Evolutionary conservation across 2,797 vertebrate genomes (phyloP).

Genomic region (Gobio occitaniae): DNA sequence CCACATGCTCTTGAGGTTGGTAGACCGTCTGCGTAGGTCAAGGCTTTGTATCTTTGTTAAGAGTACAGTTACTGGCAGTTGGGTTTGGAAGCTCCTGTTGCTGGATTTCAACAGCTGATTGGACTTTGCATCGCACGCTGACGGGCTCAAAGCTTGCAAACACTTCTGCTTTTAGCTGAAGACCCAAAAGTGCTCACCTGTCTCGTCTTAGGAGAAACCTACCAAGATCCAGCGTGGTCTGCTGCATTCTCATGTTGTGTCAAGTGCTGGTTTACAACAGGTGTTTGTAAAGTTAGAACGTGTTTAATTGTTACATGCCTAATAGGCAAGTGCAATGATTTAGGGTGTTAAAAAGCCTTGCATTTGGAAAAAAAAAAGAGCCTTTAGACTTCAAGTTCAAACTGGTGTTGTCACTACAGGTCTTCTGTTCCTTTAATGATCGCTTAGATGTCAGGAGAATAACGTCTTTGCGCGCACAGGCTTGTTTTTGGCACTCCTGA

Average conservation of each 20-base stretch:
- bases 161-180: slow-evolving; percentile 36
- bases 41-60: slow-evolving; percentile 28
- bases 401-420: slow-evolving; percentile 42
- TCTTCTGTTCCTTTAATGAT: slow-evolving; percentile 36
- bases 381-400: slow-evolving; percentile 40
- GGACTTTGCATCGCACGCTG: slow-evolving; percentile 40
- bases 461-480: slow-evolving; percentile 40
- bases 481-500: slow-evolving; percentile 48
- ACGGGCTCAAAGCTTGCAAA: background rate
- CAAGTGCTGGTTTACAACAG: background rate
- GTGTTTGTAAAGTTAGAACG: slow-evolving; percentile 34
- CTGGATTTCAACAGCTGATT: slow-evolving; percentile 54
- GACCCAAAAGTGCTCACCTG: slow-evolving; percentile 14
- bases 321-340: slow-evolving; percentile 1
- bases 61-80: slow-evolving; percentile 46
- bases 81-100: slow-evolving; percentile 33
- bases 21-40: slow-evolving; percentile 47
- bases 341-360: slow-evolving; percentile 4
- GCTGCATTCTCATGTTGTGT: background rate
- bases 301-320: slow-evolving; percentile 38
- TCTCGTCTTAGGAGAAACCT: slow-evolving; percentile 4
- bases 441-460: slow-evolving; percentile 40
- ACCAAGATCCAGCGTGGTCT: background rate
- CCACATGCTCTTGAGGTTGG: slow-evolving; percentile 55
- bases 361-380: background rate